Base-by-base conservation (phyloP, 2,888 invertebrate genomes). In the Spodoptera exigua region DNA sequence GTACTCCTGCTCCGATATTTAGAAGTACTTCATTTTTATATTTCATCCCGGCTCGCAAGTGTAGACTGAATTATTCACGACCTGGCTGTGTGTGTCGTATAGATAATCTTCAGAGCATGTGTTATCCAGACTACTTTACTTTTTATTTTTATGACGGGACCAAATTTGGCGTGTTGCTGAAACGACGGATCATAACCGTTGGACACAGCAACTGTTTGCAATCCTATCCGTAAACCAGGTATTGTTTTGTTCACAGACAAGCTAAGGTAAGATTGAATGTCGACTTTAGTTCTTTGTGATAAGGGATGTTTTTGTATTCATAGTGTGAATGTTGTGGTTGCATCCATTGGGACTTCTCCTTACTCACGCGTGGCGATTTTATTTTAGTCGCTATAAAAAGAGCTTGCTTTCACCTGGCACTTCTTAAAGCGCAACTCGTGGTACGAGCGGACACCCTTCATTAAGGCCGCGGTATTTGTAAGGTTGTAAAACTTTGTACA, bases 121-220 rank as follows among this genome's bases (percentile, higher is more conserved):
- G 88, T 88, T 87, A 87, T 85, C 79, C 81, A 84, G 85, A 85
- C 84, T 84, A 87, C 83, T 89, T 90, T 89, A 86, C 83, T 89
- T 90, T 89, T 90, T 91, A 91, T 88, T 92, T 91, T 92, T 92
- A 91, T 88, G 89, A 81, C 84, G 83, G 87, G 82, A 88, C 88
- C 88, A 91, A 92, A 91, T 92, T 91, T 90, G 86, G 90, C 87
- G 89, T 90, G 90, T 88, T 87, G 88, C 85, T 90, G 87, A 88
- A 92, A 92, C 87, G 87, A 86, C 85, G 83, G 87, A 89, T 89
- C 90, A 92, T 92, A 92, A 91, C 91, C 88, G 86, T 91, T 86
- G 91, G 90, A 88, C 89, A 88, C 87, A 89, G 86, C 87, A 88
- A 92, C 89, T 89, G 89, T 89, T 91, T 88, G 90, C 88, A 86